Percentiles rank a stretch among this genome's conserved stretches.
Conservation (phyloP, 2,113 vertebrate species). For the human (Homo sapiens) region DNA sequence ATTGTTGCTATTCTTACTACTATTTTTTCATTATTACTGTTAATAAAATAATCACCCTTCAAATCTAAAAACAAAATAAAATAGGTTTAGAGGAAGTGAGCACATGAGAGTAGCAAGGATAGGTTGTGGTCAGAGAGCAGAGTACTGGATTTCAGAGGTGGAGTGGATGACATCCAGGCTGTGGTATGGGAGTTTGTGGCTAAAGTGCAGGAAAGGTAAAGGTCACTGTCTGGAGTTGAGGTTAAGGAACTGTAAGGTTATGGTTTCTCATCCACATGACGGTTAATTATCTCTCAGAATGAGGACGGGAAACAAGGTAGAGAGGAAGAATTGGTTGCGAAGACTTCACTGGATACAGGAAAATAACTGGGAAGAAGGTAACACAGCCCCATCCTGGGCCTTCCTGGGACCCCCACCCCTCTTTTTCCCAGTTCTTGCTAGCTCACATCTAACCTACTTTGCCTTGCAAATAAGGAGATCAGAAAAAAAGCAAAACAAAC, state of each 20-base stretch:
- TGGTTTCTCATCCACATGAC: neutral
- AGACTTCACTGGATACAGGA: neutral
- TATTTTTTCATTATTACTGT: neutral
- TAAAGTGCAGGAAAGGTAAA: neutral
- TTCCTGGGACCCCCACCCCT: neutral
- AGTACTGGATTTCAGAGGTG: neutral
- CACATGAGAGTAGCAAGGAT: neutral
- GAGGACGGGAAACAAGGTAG: neutral
- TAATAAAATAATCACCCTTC: neutral
- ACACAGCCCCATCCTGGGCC: neutral
- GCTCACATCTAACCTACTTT: neutral
- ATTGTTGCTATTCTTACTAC: neutral
- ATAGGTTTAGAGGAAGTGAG: neutral
- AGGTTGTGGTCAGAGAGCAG: neutral
- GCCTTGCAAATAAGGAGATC: slow-evolving; percentile 19
- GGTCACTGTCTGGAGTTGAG: neutral
- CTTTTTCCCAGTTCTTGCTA: neutral
- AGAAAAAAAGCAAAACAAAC: neutral
- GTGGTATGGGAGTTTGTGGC: neutral
- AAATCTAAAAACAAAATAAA: slow-evolving; percentile 1
- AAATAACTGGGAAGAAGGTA: neutral
- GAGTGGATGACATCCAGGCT: neutral
- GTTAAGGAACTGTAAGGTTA: neutral
- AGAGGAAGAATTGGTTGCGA: neutral
- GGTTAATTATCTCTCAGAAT: neutral